Evolutionary conservation across 2,113 vertebrate species (phyloP).

Genomic region (Albula goreensis): DNA sequence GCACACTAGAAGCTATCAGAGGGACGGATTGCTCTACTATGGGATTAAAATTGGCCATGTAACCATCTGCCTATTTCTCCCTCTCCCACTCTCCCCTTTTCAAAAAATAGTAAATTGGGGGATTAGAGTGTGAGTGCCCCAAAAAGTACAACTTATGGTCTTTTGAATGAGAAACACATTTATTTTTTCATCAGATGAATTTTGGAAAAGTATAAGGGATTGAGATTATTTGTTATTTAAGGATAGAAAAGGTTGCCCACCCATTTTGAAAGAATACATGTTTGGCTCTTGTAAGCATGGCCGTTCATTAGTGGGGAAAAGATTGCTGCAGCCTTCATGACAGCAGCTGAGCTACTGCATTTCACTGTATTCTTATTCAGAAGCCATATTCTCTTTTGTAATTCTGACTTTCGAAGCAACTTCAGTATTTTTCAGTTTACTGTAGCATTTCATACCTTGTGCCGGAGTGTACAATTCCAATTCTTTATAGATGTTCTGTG

Average conservation of each 20-base stretch:
- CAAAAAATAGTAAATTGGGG: neutral
- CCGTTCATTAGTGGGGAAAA: neutral
- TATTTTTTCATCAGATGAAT: neutral
- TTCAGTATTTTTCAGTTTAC: no score
- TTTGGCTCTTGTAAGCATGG: neutral
- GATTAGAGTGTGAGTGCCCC: neutral
- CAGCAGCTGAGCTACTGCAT: no score
- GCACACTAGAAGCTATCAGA: neutral
- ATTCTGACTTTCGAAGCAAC: no score
- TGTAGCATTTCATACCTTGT: no score
- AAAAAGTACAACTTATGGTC: neutral
- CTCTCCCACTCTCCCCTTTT: neutral
- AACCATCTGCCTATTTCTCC: neutral
- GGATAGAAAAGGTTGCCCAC: neutral
- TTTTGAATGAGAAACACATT: neutral
- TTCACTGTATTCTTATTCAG: no score
- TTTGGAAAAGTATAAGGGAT: neutral
- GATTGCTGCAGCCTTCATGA: no score
- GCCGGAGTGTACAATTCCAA: no score
- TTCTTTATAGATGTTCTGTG: no score
- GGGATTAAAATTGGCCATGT: neutral
- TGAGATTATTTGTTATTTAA: neutral
- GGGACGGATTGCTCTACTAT: neutral
- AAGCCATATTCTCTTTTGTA: no score
- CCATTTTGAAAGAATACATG: neutral